Conservation (phyloP, 2,888 invertebrate genomes). For the Osmoderma eremita region DNA sequence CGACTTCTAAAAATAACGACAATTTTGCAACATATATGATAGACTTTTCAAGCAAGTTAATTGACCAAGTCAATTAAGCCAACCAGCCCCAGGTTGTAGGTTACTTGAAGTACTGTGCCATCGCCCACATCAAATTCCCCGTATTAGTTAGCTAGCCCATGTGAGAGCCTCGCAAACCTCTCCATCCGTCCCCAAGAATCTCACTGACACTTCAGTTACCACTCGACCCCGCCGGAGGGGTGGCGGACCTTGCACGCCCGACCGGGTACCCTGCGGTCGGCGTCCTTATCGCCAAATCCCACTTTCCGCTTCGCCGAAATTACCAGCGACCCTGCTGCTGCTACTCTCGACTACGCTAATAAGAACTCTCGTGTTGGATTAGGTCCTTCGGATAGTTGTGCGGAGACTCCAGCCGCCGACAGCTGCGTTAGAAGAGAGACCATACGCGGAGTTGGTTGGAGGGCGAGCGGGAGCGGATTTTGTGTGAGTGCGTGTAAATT, state of each 20-base stretch:
- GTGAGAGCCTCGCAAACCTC: too few species aligned
- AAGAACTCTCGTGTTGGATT: conserved; percentile 37
- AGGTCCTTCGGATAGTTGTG: conserved; percentile 35
- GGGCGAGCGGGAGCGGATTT: conserved; percentile 13
- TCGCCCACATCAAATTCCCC: too few species aligned
- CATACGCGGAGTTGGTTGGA: neutral
- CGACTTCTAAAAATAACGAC: too few species aligned
- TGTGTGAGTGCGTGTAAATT: conserved; percentile 27
- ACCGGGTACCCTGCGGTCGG: conserved; percentile 7
- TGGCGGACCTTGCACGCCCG: neutral
- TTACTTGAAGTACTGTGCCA: neutral
- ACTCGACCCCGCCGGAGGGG: conserved; percentile 8
- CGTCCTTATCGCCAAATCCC: conserved; percentile 33
- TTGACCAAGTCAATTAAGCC: too few species aligned
- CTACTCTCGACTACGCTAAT: conserved; percentile 24
- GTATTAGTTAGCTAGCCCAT: too few species aligned
- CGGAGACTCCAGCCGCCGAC: too few species aligned
- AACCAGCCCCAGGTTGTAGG: neutral
- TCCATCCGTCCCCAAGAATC: neutral
- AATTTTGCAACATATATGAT: too few species aligned
- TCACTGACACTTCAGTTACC: conserved; percentile 2
- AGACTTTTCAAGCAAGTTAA: too few species aligned
- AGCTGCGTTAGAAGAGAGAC: conserved; percentile 25
- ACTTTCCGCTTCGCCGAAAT: conserved; percentile 35
- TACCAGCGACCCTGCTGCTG: conserved; percentile 21